These are phyloP conservation scores for Oreotrochilus melanogaster DNA, from an alignment of 2,113 vertebrate species.

Conservation along the genomic window DNA sequence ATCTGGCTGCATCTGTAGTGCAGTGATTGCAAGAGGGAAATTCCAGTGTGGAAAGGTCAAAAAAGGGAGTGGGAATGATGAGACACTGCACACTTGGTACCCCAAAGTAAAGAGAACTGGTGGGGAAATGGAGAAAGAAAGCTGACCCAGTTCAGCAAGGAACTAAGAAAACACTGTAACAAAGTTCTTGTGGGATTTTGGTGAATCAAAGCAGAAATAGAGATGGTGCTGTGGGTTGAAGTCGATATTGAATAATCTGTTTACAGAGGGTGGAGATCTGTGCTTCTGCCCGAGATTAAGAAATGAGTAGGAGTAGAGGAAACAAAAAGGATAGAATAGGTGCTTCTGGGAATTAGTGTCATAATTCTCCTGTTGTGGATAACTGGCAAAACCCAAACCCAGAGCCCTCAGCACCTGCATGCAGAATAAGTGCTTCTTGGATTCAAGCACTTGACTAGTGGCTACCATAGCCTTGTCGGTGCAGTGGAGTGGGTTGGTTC, in stretches of 20 bases:
- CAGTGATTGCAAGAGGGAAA: background rate
- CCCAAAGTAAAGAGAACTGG: background rate
- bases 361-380: background rate
- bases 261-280: background rate
- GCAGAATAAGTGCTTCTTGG: background rate
- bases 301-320: slow-evolving; percentile 4
- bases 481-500: background rate
- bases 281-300: slow-evolving; percentile 29
- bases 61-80: background rate
- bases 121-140: background rate
- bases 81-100: background rate
- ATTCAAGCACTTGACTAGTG: background rate
- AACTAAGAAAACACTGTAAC: background rate
- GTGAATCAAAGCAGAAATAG: background rate
- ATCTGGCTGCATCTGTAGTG: background rate
- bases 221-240: background rate
- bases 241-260: background rate
- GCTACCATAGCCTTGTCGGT: accelerated
- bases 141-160: background rate
- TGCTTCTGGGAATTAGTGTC: background rate
- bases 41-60: background rate
- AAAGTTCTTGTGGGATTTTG: background rate
- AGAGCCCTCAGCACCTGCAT: background rate
- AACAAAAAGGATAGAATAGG: slow-evolving; percentile 3
- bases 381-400: background rate